Evolutionary conservation across 2,888 invertebrate genomes (phyloP).

Genomic region (Epistrophe eligans): DNA sequence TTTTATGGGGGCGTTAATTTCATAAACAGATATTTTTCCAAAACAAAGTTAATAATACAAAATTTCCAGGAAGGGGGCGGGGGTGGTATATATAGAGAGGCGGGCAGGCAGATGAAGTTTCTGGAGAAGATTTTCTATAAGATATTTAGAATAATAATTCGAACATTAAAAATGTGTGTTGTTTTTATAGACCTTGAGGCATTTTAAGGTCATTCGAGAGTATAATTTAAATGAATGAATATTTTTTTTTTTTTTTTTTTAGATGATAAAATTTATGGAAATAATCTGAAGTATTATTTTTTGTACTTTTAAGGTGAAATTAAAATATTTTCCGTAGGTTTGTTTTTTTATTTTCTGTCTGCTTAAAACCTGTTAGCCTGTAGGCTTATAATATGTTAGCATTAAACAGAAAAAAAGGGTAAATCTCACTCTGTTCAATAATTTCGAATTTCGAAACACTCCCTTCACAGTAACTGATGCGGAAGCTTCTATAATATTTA

Average conservation of each 20-base stretch:
- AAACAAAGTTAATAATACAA: slow-evolving; percentile 11
- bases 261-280: background rate
- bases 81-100: background rate
- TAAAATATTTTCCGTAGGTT: no score
- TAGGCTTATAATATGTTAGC: no score
- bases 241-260: background rate
- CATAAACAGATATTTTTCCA: slow-evolving; percentile 32
- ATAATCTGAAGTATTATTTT: background rate
- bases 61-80: background rate
- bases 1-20: slow-evolving; percentile 34
- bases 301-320: no score
- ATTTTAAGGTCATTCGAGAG: background rate
- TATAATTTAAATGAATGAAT: background rate
- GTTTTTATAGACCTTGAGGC: background rate
- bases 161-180: background rate
- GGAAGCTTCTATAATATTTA: no score
- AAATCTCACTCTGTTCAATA: no score
- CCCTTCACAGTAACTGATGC: no score
- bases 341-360: no score
- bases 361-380: no score
- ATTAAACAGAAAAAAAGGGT: no score
- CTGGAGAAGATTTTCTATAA: background rate
- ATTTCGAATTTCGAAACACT: no score
- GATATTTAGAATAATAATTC: background rate
- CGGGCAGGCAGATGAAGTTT: background rate